Base-by-base conservation (phyloP, 2,113 vertebrate genomes). In the Ranitomeya imitator region DNA sequence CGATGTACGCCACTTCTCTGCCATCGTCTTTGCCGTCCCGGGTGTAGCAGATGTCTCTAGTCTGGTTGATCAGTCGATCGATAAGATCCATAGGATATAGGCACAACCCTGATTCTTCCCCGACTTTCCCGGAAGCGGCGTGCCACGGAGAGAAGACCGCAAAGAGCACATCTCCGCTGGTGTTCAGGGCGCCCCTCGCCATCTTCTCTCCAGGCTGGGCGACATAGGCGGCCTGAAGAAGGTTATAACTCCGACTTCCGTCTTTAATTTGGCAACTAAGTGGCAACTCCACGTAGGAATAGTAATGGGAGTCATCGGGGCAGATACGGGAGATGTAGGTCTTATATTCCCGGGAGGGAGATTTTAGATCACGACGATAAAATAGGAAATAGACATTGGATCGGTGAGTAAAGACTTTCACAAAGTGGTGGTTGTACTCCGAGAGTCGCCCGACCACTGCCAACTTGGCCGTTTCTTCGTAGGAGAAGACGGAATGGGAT, bases 361-460 rank as follows among this genome's bases (percentile, higher is more conserved):
- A 97, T 91, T 97, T 97, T 5, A 99, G 94, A 93, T 99, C 98
- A 11, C 98, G 94, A 0, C 98, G 95, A 92, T 99, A 97, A 92
- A 99, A 99, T 0, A 99, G 92, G 93, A 99, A 99, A 93, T 99
- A 99, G 65, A 98, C 96, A 0, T 95, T 97, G 0, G 96, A 93
- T 13, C 93, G 95, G 0, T 93, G 96, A 4, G 95, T 94, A 3
- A 99, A 99, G 0, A 97, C 96, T 0, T 96, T 94, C 31, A 99
- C 96, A 26, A 99, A 99, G 90, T 99, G 97, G 90, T 99, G 98
- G 95, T 98, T 97, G 11, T 99, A 99, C 89, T 99, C 98, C 0
- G 98, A 97, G 8, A 99, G 97, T 15, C 97, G 96, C 26, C 97
- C 98, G 10, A 98, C 97, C 54, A 96, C 95, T 0, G 98, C 97